These are phyloP conservation scores for Zaprionus inermis DNA, from an alignment of 1,140 invertebrate species.

Conservation along the genomic window DNA sequence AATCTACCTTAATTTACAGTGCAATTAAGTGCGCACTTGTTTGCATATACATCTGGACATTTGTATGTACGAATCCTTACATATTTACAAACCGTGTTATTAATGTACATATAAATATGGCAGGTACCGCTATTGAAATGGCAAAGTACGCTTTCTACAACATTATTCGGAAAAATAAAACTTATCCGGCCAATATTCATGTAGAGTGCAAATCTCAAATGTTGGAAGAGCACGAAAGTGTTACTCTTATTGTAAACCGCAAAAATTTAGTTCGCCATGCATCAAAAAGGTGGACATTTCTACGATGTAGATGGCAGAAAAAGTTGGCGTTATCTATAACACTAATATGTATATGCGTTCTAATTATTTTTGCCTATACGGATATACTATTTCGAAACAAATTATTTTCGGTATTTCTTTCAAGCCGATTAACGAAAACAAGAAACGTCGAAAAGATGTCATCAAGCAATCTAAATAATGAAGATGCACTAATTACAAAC, in stretches of 20 bases:
- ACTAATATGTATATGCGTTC: slow-evolving; percentile 64
- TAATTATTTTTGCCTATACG: slow-evolving; percentile 73
- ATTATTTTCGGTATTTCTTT: slow-evolving; percentile 65
- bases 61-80: background rate
- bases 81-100: background rate
- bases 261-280: slow-evolving; percentile 56
- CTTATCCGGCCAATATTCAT: slow-evolving; percentile 65
- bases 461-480: slow-evolving; percentile 38
- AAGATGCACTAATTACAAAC: slow-evolving; percentile 27
- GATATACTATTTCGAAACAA: slow-evolving; percentile 69
- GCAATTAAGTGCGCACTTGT: slow-evolving; percentile 15
- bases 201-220: slow-evolving; percentile 72
- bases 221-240: slow-evolving; percentile 69
- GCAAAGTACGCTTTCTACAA: slow-evolving; percentile 68
- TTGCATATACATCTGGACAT: slow-evolving; percentile 16
- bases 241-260: slow-evolving; percentile 68
- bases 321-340: slow-evolving; percentile 65
- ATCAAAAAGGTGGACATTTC: slow-evolving; percentile 51
- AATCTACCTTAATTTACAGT: slow-evolving; percentile 20
- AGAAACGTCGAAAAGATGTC: slow-evolving; percentile 48
- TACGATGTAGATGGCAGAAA: slow-evolving; percentile 70
- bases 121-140: slow-evolving; percentile 60
- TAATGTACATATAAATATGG: slow-evolving; percentile 38
- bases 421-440: slow-evolving; percentile 50
- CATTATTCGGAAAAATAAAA: slow-evolving; percentile 71